Conservation (phyloP, 2,888 invertebrate species). For the Nasonia oneida region DNA sequence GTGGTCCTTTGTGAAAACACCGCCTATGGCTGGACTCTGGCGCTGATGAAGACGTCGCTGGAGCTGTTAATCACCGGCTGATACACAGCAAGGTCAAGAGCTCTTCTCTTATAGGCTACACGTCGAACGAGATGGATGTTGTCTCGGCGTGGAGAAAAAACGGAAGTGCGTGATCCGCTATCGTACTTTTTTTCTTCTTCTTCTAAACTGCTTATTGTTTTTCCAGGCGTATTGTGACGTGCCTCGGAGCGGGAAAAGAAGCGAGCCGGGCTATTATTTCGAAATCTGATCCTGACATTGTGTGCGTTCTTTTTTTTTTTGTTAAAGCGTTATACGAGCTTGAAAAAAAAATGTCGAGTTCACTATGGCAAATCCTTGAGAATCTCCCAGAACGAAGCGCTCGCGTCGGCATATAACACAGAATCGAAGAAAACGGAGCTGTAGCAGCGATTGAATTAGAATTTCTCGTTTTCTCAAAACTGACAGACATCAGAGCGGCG, state of each 20-base stretch:
- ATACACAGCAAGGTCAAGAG: slow-evolving; percentile 5
- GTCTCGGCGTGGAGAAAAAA: background rate
- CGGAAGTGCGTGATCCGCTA: background rate
- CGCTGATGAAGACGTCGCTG: slow-evolving; percentile 31
- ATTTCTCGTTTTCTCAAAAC: background rate
- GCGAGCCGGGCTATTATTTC: too few relatives aligned
- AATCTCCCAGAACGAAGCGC: background rate
- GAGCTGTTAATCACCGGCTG: slow-evolving; percentile 12
- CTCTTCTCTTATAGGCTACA: slow-evolving; percentile 51
- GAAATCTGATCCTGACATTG: too few relatives aligned
- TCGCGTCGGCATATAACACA: background rate
- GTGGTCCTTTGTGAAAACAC: slow-evolving; percentile 31
- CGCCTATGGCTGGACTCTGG: background rate
- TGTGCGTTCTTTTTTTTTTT: too few relatives aligned
- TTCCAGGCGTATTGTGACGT: background rate
- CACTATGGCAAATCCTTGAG: too few relatives aligned
- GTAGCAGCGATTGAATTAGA: background rate
- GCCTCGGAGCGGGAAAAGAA: too few relatives aligned
- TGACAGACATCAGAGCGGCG: background rate
- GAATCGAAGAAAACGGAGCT: background rate
- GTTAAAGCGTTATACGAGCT: too few relatives aligned
- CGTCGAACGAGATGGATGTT: slow-evolving; percentile 60
- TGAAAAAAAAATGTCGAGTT: too few relatives aligned
- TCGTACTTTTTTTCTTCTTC: background rate
- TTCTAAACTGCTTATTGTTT: background rate